Evolutionary conservation across 2,113 vertebrate genomes (phyloP), one percentile per base, ranked within the genome.

Genomic region (Tricholaema leucomelas): DNA sequence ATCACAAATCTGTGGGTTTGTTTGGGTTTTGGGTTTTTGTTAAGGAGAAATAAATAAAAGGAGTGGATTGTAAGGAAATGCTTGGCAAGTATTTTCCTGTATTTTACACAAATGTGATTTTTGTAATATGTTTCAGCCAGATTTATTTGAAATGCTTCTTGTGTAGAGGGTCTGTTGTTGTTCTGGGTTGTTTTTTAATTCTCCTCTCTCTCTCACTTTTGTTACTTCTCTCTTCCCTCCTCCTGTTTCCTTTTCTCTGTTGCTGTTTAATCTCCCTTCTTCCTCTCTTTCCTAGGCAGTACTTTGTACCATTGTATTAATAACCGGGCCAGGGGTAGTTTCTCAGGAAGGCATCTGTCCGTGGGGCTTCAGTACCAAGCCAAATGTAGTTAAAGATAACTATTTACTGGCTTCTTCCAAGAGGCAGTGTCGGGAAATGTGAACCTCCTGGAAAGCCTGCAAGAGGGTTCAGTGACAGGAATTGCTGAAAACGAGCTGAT

Each of bases 21-120:
- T 97, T 96, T 98, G 97, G 97, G 93, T 94, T 27, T n/a, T 12
- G 21, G 10, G n/a, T n/a, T 24, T 50, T n/a, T n/a, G n/a, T n/a
- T n/a, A n/a, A n/a, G n/a, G n/a, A n/a, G n/a, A 50, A 50, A 91
- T 83, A 70, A 88, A 93, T 93, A 96, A 94, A 98, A 98, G 98
- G 98, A 98, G 97, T 98, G 98, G 97, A 98, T 96, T 98, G 98
- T 98, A 96, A 98, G 97, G 97, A 97, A 98, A 98, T 98, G 97
- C 98, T 98, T 98, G 97, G 98, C 98, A 97, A 97, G 98, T 97
- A 97, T 98, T 98, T 98, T 98, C 98, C 30, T 98, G 97, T 99
- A 98, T 98, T 98, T 98, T 98, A 98, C 98, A 98, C 98, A 98
- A 98, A 98, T 98, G 98, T 99, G 98, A 99, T 98, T 98, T 98